These are phyloP conservation scores for Vidua macroura DNA, from an alignment of 2,113 vertebrate species.

Conservation along the genomic window DNA sequence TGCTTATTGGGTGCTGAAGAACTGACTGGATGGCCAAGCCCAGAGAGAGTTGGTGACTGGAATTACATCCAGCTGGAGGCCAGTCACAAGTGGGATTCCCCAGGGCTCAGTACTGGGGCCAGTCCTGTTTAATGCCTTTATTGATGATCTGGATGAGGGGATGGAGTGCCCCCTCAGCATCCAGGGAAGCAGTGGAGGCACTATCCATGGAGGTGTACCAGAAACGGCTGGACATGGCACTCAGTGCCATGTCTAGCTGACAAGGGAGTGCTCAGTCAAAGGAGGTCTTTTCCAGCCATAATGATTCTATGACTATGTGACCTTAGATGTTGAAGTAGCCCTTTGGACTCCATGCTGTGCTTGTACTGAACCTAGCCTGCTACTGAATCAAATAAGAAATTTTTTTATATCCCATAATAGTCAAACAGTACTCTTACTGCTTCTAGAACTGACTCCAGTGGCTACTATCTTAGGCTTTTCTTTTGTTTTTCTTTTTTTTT, in stretches of 20 bases:
- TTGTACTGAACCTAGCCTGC: neutral
- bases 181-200: neutral
- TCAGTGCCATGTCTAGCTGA: neutral
- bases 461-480: neutral
- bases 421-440: neutral
- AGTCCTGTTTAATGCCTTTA: no score
- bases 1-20: neutral
- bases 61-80: neutral
- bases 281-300: neutral
- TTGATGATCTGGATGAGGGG: neutral
- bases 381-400: neutral
- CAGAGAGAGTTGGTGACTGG: neutral
- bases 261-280: fast-evolving
- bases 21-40: neutral
- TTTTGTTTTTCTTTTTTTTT: neutral
- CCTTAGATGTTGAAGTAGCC: neutral
- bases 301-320: neutral
- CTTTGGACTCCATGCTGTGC: neutral
- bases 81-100: neutral
- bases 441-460: neutral
- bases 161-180: neutral
- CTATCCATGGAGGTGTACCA: neutral
- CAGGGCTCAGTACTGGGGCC: neutral
- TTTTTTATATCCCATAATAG: neutral
- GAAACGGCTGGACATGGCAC: neutral